Evolutionary conservation across 2,888 invertebrate species (phyloP), one percentile per base, ranked within the genome.

Genomic region (Rhagophthalmus giganteus): DNA sequence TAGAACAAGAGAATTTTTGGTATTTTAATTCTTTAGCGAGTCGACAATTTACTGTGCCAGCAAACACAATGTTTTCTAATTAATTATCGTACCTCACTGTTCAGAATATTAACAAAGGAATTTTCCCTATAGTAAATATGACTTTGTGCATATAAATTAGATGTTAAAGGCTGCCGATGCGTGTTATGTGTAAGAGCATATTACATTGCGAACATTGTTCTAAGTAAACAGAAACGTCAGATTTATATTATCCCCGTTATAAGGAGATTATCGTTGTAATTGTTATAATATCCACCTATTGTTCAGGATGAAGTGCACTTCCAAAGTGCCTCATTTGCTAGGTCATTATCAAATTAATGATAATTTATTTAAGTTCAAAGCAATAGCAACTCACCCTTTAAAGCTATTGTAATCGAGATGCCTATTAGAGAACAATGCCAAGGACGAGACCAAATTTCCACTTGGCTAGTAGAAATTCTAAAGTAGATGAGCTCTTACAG

Each of bases 281-380:
- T 49, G 41, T 49, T 33, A 25, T 48, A 35, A 42, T 31, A 48
- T 45, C 45, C 37, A 39, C 35, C 37, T 42, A 31, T 16, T 40
- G 37, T 26, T 41, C 25, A 28, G 37, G 35, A 26, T 31, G 45
- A 47, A 48, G 53, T 53, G 46, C 48, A 42, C 24, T 16, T 26
- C 41, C 31, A 25, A 37, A 31, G 42, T 38, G 46, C 33, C 44
- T 53, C 47, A 53, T 53, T 56, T 46, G 35, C 53, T 44, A 39
- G 33, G 42, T 53, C 53, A 53, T 56, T 56, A 56, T 38, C 50
- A 49, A 53, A 56, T 56, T 56, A 56, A 56, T 53, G 56, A 56
- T 53, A 53, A 56, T 56, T 50, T 50, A 55, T 38, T 48, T 33
- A 38, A 45, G 54, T 48, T 38, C 33, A 41, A 53, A 39, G 47